Evolutionary conservation across 2,113 vertebrate genomes (phyloP), one percentile per base, ranked within the genome.

Genomic region (Percina caprodes): DNA sequence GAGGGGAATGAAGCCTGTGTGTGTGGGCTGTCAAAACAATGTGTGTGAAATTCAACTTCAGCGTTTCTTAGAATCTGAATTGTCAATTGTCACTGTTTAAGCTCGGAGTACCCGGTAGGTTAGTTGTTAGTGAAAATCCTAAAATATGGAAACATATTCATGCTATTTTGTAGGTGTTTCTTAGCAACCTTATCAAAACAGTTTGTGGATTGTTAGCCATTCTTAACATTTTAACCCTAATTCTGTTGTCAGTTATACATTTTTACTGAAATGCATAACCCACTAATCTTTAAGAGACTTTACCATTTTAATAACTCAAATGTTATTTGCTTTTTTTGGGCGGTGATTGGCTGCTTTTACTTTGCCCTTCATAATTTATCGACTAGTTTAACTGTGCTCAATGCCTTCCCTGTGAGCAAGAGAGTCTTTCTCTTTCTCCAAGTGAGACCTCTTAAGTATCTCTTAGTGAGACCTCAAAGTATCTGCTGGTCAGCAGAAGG

Each of bases 401-500:
- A 4, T 58, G 23, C 65, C 35, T 69, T 56, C 49, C 60, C 77
- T 24, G 54, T 16, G 51, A 69, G 68, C 68, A 23, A 48, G 68
- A 65, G 48, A 61, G 79, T 52, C 16, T 69, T 78, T 67, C 81
- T 86, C 77, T 46, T 79, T 86, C 88, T 84, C 79, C 77, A 67
- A 87, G 77, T 63, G 42, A 86, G 86, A 85, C 74, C 80, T 85
- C 79, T 18, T 18, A 86, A 94, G 71, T 93, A 95, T 86, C 89
- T 83, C 79, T 76, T 70, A 89, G 84, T 54, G 61, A 90, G 86
- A 86, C 72, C 86, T 86, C 80, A 10, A 85, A 94, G 70, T 94
- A 95, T 95, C 90, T 92, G 93, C 94, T 87, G 91, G 92, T 96
- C 95, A 95, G 95, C 95, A 95, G 86, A 86, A 86, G 82, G 73